Conservation (phyloP, 2,113 vertebrate species). For the Platysteira castanea region DNA sequence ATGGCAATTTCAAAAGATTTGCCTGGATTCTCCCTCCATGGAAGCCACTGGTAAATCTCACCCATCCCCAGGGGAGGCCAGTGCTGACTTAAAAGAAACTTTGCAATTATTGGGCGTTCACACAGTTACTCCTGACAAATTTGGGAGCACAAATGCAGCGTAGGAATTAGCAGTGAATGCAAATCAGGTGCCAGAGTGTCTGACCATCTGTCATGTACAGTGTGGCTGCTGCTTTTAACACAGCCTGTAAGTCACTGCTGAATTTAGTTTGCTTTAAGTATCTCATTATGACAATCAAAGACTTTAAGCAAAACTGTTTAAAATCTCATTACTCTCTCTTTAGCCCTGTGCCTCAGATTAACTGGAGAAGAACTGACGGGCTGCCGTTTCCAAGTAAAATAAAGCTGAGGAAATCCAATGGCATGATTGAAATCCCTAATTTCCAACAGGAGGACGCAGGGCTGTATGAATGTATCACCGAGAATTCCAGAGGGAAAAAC, state of each 20-base stretch:
- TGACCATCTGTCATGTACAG: not conserved
- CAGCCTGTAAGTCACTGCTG: not conserved
- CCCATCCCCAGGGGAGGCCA: not conserved
- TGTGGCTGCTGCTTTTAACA: not conserved
- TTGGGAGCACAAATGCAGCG: rapidly evolving
- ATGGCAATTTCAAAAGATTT: not conserved
- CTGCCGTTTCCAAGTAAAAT: slow-evolving; percentile 87
- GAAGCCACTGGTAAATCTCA: not conserved
- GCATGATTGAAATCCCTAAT: slow-evolving; percentile 88
- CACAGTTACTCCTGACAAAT: not conserved
- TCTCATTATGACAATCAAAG: not conserved
- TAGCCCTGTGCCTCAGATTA: slow-evolving; percentile 92
- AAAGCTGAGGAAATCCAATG: slow-evolving; percentile 85
- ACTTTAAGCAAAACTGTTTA: slow-evolving; percentile 9
- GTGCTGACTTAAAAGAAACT: not conserved
- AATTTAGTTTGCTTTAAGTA: not conserved
- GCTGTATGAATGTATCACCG: slow-evolving; percentile 89
- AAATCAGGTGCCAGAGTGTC: not conserved
- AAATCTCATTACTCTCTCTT: not conserved
- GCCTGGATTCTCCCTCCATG: not conserved
- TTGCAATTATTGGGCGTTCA: not conserved
- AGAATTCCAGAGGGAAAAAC: slow-evolving; percentile 91
- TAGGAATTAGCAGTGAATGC: not conserved
- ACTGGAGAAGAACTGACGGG: slow-evolving; percentile 89
- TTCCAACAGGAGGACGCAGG: slow-evolving; percentile 93